Base-by-base conservation (phyloP, 2,888 invertebrate genomes). In the Lacanobia wlatinum region DNA sequence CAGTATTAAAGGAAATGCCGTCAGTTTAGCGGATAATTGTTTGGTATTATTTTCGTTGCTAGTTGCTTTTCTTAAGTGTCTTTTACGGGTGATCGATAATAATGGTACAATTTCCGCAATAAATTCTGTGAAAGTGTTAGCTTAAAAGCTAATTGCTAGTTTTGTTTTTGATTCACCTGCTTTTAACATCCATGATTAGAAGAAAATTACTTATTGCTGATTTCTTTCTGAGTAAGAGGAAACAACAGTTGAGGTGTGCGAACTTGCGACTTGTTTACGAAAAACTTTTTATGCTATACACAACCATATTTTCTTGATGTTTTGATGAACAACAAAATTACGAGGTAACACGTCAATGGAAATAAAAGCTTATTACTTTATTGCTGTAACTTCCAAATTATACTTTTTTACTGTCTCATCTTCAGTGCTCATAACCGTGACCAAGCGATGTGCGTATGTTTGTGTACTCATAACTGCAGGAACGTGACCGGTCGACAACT, bases 1-100 rank as follows among this genome's bases (percentile, higher is more conserved):
- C 23, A 82, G 79, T 72, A 86, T 84, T 75, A 70, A 71, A 72
- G 76, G 76, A 86, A 86, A 84, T 72, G 67, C 18, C 52, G 71
- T 67, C 60, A 58, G 63, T 75, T 84, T 80, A 75, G 56, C 52
- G 40, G 56, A 66, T 71, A 50, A 59, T 83, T 80, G 14, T 76
- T 68, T 21, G 53, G 63, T 50, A 70, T 83, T 72, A 73, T 82
- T 73, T 72, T 53, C 18, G 55, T 12, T 10, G 6, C 43, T 9
- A 52, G 38, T 28, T 52, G 23, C 2, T 28, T 72, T 58, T 73
- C 14, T 50, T 23, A 43, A 71, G 6, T 46, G 38, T 2, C 46
- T 53, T 70, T 28, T 46, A 38, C 38, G 18, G 18, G 43, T 58
- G 18, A 46, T 12, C 12, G 43, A 46, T 43, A 43, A 16, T 43